phyloP scores from a whole-genome alignment of 37 sponge, comb jelly and placozoan genomes.

The Beroe ovata region DNA sequence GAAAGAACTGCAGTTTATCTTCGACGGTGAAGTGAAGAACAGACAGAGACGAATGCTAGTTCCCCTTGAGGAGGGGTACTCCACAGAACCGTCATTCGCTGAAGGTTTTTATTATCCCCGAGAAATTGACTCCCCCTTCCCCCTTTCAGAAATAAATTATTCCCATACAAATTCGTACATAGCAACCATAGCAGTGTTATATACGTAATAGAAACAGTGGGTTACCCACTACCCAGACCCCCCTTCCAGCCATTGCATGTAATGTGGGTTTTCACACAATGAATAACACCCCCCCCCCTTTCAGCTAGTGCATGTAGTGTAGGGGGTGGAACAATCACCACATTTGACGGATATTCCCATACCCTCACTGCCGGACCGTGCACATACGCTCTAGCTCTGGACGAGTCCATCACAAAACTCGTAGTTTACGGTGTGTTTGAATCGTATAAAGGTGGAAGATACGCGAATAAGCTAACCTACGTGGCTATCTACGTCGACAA shows the following conservation, averaged over 20 bases:
- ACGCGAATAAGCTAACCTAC: slow-evolving; percentile 12
- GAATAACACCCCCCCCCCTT: background rate
- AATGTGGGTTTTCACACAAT: too few species aligned
- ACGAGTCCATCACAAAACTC: slow-evolving; percentile 1
- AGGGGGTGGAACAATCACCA: slow-evolving; percentile 44
- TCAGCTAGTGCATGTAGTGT: slow-evolving; percentile 7
- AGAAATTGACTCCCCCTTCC: background rate
- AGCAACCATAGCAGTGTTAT: too few species aligned
- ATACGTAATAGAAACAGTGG: too few species aligned
- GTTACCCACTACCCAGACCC: too few species aligned
- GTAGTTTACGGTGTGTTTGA: slow-evolving; percentile 47
- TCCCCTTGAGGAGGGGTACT: background rate
- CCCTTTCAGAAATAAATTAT: too few species aligned
- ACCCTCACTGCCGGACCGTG: slow-evolving; percentile 24
- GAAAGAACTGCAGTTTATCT: slow-evolving; percentile 18
- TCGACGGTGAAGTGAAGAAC: background rate
- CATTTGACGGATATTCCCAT: slow-evolving; percentile 19
- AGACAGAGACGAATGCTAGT: slow-evolving; percentile 6
- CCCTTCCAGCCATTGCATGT: too few species aligned
- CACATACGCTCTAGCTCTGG: slow-evolving; percentile 40
- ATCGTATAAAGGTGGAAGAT: background rate
- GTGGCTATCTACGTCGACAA: slow-evolving; percentile 44
- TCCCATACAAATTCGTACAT: too few species aligned
- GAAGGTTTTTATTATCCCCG: too few species aligned
- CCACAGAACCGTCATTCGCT: background rate